Base-by-base conservation (phyloP, 1,140 invertebrate species). In the Eufriesea mexicana region DNA sequence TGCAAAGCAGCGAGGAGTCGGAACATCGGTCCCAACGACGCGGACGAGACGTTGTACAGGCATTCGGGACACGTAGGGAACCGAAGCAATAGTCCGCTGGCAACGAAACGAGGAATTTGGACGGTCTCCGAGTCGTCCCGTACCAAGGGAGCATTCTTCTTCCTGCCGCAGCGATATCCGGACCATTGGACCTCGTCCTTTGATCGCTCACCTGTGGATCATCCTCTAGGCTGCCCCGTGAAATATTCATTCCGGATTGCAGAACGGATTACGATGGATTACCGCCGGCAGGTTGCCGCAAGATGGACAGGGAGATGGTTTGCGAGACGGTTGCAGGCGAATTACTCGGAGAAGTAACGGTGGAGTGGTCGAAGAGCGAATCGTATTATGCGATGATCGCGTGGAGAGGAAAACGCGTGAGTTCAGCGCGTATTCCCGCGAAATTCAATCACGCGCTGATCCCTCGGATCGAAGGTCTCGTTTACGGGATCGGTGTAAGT, bases 31-130 rank as follows among this genome's bases (percentile, higher is more conserved):
- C 70, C 57, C 62, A 20, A 35, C 76, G 67, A 49, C 82, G 67
- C 55, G 68, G 35, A 28, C 28, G 28, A 77, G 51, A 74, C 76
- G 70, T 47, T 54, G 47, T 55, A 57, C 49, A 79, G 61, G 79
- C 81, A 91, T 91, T 91, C 89, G 75, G 67, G 84, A 88, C 91
- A 91, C 89, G 89, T 91, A 91, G 79, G 51, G 71, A 83, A 79
- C 77, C 71, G 25, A 87, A 72, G 84, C 90, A 90, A 89, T 89
- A 91, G 89, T 90, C 87, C 84, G 78, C 83, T 88, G 83, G 64
- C 88, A 84, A 87, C 87, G 88, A 88, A 86, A 91, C 88, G 90
- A 91, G 86, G 82, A 89, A 91, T 91, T 91, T 83, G 82, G 86
- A 75, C 76, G 85, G 82, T 86, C 89, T 86, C 86, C 80, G 61